Conservation (phyloP, 1,140 invertebrate species). For the Tenebrio molitor region DNA sequence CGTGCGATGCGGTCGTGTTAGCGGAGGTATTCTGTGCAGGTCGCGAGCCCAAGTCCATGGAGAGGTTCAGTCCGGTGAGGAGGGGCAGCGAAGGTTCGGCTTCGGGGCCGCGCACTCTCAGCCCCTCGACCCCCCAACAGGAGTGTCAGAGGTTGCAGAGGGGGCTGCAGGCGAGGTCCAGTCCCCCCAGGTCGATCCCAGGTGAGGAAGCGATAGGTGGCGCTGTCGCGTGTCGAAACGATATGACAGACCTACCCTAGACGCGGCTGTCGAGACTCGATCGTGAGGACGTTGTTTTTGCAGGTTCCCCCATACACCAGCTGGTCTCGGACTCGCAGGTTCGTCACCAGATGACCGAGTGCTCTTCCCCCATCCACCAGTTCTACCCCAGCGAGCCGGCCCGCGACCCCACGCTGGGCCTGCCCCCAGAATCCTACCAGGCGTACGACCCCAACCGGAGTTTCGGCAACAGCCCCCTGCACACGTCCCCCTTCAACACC, state of each 20-base stretch:
- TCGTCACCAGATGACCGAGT: slow-evolving; percentile 57
- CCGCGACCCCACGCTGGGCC: slow-evolving; percentile 54
- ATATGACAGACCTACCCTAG: too few species aligned
- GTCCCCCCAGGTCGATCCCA: slow-evolving; percentile 68
- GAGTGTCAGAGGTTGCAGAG: slow-evolving; percentile 80
- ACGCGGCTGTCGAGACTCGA: too few species aligned
- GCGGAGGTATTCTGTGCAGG: too few species aligned
- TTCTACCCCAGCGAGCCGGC: slow-evolving; percentile 49
- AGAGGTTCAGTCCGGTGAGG: slow-evolving; percentile 91
- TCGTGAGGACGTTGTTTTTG: too few species aligned
- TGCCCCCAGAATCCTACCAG: slow-evolving; percentile 54
- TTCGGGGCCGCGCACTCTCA: slow-evolving; percentile 71
- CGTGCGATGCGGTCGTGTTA: too few species aligned
- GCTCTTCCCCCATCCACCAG: slow-evolving; percentile 60
- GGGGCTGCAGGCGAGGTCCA: slow-evolving; percentile 70
- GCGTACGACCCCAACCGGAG: too few species aligned
- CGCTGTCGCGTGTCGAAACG: background rate
- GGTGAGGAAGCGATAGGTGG: slow-evolving; percentile 50
- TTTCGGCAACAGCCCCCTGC: slow-evolving; percentile 56
- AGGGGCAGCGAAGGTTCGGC: slow-evolving; percentile 86
- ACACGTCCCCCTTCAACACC: slow-evolving; percentile 56
- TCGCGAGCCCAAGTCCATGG: slow-evolving; percentile 71
- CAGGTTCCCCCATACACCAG: slow-evolving; percentile 80
- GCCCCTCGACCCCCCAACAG: slow-evolving; percentile 74
- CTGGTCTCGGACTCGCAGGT: slow-evolving; percentile 55